phyloP scores from a whole-genome alignment of 2,797 vertebrate species.

The Balearica regulorum region DNA sequence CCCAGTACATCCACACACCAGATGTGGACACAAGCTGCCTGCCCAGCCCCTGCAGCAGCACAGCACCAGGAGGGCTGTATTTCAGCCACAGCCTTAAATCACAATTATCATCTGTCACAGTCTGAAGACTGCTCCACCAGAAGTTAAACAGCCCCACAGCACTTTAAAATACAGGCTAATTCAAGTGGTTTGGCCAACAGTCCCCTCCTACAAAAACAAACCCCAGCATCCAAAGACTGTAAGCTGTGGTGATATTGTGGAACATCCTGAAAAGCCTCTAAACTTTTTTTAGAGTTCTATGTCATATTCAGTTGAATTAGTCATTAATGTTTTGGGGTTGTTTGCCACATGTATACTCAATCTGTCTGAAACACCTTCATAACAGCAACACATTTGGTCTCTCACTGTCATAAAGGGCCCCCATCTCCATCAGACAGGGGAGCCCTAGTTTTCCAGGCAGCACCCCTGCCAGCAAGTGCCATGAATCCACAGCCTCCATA shows the following conservation, averaged over 20 bases:
- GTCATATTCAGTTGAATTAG: background rate
- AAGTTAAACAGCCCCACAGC: background rate
- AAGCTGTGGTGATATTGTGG: background rate
- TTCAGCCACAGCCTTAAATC: background rate
- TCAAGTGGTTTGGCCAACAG: background rate
- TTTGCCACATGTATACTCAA: background rate
- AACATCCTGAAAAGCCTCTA: background rate
- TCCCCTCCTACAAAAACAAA: background rate
- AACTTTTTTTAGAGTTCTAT: background rate
- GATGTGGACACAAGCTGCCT: accelerated
- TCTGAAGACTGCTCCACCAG: background rate
- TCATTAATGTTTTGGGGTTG: background rate
- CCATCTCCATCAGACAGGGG: background rate
- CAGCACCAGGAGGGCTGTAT: background rate
- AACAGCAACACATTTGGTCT: background rate
- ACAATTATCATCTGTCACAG: background rate
- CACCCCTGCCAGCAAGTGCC: background rate
- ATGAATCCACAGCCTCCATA: background rate
- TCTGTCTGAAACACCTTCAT: background rate
- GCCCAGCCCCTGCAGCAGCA: background rate
- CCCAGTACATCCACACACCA: background rate
- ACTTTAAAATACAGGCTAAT: background rate
- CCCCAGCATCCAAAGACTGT: background rate
- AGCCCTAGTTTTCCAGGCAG: background rate
- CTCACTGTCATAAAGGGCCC: background rate